Percentiles rank a stretch among this genome's conserved stretches.
These are phyloP conservation scores for Chionis minor DNA, from an alignment of 2,113 vertebrate genomes.

Conservation along the genomic window DNA sequence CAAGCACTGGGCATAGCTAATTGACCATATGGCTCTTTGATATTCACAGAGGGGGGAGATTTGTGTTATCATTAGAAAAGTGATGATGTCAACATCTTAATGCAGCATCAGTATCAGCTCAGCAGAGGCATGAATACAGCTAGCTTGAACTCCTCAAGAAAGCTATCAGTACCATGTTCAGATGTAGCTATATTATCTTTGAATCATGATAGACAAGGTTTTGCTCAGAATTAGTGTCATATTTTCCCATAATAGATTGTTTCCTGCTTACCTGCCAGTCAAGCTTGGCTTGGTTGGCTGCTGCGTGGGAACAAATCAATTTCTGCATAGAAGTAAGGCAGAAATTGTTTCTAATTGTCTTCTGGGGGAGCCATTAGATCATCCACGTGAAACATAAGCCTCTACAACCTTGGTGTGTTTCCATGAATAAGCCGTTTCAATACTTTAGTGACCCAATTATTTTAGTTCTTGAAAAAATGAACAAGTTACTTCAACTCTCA, in stretches of 20 bases:
- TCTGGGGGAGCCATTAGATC: conserved; percentile 48
- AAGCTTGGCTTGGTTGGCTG: conserved; percentile 3
- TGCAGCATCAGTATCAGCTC: neutral
- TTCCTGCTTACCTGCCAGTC: conserved; percentile 18
- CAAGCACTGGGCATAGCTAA: neutral
- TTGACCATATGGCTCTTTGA: neutral
- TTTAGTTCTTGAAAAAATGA: conserved; percentile 10
- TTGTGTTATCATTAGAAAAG: neutral
- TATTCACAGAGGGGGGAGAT: neutral
- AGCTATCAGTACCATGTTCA: neutral
- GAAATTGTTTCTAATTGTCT: conserved; percentile 61
- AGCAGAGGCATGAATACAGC: neutral
- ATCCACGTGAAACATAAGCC: conserved; percentile 2
- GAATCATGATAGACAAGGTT: neutral
- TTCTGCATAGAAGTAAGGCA: neutral
- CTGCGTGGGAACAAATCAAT: conserved; percentile 37
- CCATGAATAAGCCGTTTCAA: conserved; percentile 8
- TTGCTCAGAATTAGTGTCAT: conserved; percentile 12
- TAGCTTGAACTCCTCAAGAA: neutral
- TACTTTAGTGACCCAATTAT: conserved; percentile 53
- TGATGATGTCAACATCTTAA: neutral
- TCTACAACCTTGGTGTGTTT: neutral
- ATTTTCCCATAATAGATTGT: neutral
- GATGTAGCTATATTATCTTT: neutral
- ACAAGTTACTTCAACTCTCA: neutral